Evolutionary conservation across 2,888 invertebrate genomes (phyloP).

Genomic region (Stomorhina lunata): DNA sequence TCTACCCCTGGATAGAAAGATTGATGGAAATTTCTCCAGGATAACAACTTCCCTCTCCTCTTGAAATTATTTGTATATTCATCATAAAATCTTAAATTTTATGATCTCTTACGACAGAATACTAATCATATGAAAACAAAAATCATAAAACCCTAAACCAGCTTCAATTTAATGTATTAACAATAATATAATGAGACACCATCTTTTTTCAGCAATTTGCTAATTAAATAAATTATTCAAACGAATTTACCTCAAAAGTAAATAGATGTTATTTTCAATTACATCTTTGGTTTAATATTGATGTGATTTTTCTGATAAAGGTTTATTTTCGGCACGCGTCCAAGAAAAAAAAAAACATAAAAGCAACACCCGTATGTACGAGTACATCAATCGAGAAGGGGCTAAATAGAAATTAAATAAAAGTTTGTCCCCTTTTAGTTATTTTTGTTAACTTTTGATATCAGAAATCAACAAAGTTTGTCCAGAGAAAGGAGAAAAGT

Average conservation of each 20-base stretch:
- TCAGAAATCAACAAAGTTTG: background rate
- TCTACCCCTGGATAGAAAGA: too few relatives aligned
- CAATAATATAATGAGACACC: background rate
- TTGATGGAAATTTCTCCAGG: too few relatives aligned
- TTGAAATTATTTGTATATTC: background rate
- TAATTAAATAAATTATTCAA: constrained; percentile 66
- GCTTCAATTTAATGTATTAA: constrained; percentile 2
- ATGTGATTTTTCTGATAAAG: constrained; percentile 43
- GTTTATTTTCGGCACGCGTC: constrained; percentile 11
- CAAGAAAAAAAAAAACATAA: background rate
- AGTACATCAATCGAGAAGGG: background rate
- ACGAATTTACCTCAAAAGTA: background rate
- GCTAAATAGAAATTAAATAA: background rate
- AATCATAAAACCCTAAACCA: constrained; percentile 26
- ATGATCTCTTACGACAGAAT: background rate
- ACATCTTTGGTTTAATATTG: constrained; percentile 38
- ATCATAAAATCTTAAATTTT: constrained; percentile 45
- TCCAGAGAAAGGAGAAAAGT: constrained; percentile 21
- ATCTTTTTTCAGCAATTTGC: constrained; percentile 41
- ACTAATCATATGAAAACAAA: constrained; percentile 19
- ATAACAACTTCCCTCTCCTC: background rate
- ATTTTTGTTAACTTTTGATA: background rate
- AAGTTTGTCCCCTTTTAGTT: background rate
- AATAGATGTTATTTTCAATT: constrained; percentile 42
- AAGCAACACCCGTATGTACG: constrained; percentile 23